phyloP scores from a whole-genome alignment of 2,797 vertebrate species.

The Sphaeramia orbicularis region DNA sequence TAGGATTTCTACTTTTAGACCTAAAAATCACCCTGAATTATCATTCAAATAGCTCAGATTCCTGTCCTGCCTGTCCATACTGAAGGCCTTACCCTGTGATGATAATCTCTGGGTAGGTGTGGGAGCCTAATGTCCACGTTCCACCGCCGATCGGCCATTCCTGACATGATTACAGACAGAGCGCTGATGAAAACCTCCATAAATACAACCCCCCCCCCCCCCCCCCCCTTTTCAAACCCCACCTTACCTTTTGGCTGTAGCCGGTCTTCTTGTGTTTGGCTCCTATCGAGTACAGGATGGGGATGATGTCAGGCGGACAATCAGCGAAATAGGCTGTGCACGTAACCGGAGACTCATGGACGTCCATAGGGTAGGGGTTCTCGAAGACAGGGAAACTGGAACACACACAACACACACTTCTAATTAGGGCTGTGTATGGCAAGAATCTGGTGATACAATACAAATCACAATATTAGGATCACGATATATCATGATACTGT shows the following conservation, averaged over 20 bases:
- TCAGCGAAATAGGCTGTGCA: constrained; percentile 98
- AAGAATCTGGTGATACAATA: too few species aligned
- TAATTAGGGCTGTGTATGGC: too few species aligned
- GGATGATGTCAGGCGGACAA: constrained; percentile 96
- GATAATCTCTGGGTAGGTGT: constrained; percentile 97
- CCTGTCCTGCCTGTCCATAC: neutral
- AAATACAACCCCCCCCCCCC: too few species aligned
- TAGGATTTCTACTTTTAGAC: too few species aligned
- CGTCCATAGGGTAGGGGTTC: constrained; percentile 98
- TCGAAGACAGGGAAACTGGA: constrained; percentile 98
- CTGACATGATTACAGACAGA: constrained; percentile 77
- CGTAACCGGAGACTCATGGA: constrained; percentile 98
- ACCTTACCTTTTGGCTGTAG: constrained; percentile 94
- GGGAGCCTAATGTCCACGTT: constrained; percentile 94
- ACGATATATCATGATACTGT: too few species aligned
- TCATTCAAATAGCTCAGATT: too few species aligned
- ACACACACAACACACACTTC: neutral
- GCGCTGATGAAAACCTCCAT: constrained; percentile 3
- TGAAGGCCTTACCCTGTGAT: constrained; percentile 92
- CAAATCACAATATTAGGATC: too few species aligned
- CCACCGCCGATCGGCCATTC: constrained; percentile 97
- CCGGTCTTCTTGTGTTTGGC: constrained; percentile 98
- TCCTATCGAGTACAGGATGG: constrained; percentile 97
- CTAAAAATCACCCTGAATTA: too few species aligned
- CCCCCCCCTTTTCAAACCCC: too few species aligned